Evolutionary conservation across 2,797 vertebrate genomes (phyloP), one percentile per base, ranked within the genome.

Genomic region (Craterocephalus amniculus): DNA sequence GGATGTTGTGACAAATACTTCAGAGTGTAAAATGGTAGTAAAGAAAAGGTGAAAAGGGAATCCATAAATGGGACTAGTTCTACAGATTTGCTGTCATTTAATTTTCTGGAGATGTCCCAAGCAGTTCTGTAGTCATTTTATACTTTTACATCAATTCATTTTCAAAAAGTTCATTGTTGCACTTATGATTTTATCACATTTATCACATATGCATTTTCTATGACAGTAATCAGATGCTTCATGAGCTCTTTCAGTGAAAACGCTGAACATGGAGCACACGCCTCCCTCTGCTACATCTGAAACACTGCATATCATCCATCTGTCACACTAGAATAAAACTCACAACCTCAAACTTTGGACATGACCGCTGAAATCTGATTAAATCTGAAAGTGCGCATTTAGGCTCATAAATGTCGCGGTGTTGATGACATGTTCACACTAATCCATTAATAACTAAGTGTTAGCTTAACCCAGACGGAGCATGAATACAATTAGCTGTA

Each of bases 211-310:
- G 12, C 4, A 4, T 18, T 40, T 16, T 16, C 14, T 6, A 8
- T n/a, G 6, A 6, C 1, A 34, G 32, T 6, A 26, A 52, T 18
- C 13, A 29, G 16, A 18, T 18, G 34, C 13, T 34, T 62, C n/a
- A n/a, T 75, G 27, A 9, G 26, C 38, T 32, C 27, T 16, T 22
- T 69, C 64, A 57, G 71, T 60, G 38, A 75, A 57, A 76, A 73
- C 69, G 65, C 13, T 43, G 76, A 22, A 26, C 31, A 11, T 7
- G 8, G 24, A 71, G 62, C 80, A 81, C 85, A 89, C 87, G 72
- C 89, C 89, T 78, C 83, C 83, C 55, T 72, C 52, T 35, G 38
- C 24, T 51, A 34, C 34, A 62, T 18, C 45, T 56, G 31, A 2
- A 18, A 64, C 35, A 10, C 14, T 32, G 38, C 34, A 1, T 24